These are phyloP conservation scores for Folsomia manolachei DNA, from an alignment of 2,888 invertebrate genomes.

Conservation along the genomic window DNA sequence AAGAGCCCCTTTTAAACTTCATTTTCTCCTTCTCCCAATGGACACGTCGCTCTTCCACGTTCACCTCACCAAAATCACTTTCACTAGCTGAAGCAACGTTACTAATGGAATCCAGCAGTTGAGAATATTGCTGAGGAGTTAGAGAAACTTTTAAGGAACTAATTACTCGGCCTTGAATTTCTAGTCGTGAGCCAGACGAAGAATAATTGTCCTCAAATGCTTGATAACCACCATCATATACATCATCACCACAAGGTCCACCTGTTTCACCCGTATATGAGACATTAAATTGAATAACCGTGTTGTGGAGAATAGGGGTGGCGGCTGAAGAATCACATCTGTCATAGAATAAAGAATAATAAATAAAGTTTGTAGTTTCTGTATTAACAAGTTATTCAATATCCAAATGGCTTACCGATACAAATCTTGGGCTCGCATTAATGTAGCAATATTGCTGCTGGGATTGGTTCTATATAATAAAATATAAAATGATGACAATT, in stretches of 20 bases:
- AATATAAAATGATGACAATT: too few relatives aligned
- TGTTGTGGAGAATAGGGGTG: constrained; percentile 86
- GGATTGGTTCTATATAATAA: constrained; percentile 50
- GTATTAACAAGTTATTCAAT: too few relatives aligned
- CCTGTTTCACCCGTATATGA: constrained; percentile 56
- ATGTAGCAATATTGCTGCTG: constrained; percentile 53
- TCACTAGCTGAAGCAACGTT: constrained; percentile 43
- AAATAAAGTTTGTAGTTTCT: too few relatives aligned
- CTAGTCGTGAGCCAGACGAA: constrained; percentile 33
- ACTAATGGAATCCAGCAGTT: constrained; percentile 71
- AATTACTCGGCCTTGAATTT: constrained; percentile 74
- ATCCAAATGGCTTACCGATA: too few relatives aligned
- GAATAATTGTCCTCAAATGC: constrained; percentile 51
- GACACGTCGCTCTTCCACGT: constrained; percentile 28
- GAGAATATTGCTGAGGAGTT: constrained; percentile 83
- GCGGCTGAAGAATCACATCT: constrained; percentile 66
- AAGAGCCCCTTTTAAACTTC: constrained; percentile 13
- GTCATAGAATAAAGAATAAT: too few relatives aligned
- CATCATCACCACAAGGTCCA: too few relatives aligned
- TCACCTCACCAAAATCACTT: constrained; percentile 37
- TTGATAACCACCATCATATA: constrained; percentile 54
- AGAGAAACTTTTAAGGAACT: constrained; percentile 81
- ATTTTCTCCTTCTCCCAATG: constrained; percentile 44
- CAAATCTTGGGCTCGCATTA: constrained; percentile 65
- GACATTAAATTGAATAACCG: constrained; percentile 71